phyloP scores from a whole-genome alignment of 2,113 vertebrate genomes.

The Stegastes partitus region DNA sequence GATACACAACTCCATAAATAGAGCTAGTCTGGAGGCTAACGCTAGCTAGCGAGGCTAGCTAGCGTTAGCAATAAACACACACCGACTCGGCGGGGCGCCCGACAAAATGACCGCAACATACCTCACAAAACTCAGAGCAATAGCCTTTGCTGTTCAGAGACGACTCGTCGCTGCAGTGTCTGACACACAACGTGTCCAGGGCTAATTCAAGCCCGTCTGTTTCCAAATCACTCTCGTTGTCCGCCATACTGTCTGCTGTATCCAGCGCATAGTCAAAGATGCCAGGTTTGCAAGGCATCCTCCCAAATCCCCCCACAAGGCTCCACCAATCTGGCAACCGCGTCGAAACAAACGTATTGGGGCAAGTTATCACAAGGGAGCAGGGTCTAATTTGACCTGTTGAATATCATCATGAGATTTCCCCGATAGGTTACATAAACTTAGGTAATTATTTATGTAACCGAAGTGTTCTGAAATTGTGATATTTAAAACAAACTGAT shows the following conservation, averaged over 20 bases:
- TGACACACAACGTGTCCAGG: conserved; percentile 86
- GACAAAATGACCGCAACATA: conserved; percentile 68
- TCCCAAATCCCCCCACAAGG: background rate
- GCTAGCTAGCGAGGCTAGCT: conserved; percentile 54
- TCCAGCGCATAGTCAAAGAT: conserved; percentile 84
- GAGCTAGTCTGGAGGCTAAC: conserved; percentile 52
- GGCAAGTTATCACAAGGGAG: too few relatives aligned
- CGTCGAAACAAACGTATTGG: background rate
- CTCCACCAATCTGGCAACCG: conserved; percentile 67
- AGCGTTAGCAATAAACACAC: conserved; percentile 59
- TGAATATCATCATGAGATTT: too few relatives aligned
- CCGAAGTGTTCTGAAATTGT: too few relatives aligned
- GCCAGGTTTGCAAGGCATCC: conserved; percentile 65
- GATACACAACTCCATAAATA: conserved; percentile 27
- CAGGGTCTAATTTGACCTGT: too few relatives aligned
- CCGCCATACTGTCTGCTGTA: conserved; percentile 95
- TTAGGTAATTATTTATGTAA: too few relatives aligned
- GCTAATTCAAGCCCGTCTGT: conserved; percentile 92
- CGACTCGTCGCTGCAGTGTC: conserved; percentile 69
- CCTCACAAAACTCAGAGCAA: conserved; percentile 93
- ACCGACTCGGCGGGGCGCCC: background rate
- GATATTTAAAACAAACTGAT: too few relatives aligned
- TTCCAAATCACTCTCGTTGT: conserved; percentile 96
- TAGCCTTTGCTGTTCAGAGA: conserved; percentile 88
- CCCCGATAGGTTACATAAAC: too few relatives aligned